Evolutionary conservation across 2,888 invertebrate genomes (phyloP), one percentile per base, ranked within the genome.

Genomic region (Hipparchia semele): DNA sequence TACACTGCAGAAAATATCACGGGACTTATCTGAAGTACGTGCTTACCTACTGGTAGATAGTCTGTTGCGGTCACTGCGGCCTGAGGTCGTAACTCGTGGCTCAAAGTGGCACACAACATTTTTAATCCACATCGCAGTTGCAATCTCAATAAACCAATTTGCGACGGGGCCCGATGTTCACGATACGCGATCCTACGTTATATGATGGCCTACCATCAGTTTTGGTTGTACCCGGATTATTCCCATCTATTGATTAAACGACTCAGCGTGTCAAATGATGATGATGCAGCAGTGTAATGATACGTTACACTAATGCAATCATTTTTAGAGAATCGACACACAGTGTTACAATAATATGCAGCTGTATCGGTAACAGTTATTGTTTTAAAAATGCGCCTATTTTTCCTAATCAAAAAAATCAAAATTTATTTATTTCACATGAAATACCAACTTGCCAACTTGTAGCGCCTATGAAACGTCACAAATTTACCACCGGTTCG

Each of bases 131-230:
- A 84, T 83, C 84, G 84, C 80, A 76, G 85, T 82, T 85, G 85
- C 89, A 87, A 87, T 88, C 88, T 87, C 90, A 89, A 90, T 91
- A 90, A 91, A 90, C 88, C 90, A 90, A 91, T 90, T 91, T 88
- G 89, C 85, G 87, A 87, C 82, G 83, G 84, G 81, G 78, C 78
- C 78, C 80, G 82, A 82, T 81, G 81, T 76, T 76, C 76, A 75
- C 78, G 82, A 83, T 83, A 82, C 80, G 78, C 73, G 80, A 80
- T 79, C 79, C 78, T 85, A 80, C 80, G 84, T 86, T 86, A 85
- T 84, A 80, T 80, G 64, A 5, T n/a, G n/a, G 61, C 39, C 33
- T 6, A 61, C 69, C 69, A 69, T 9, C 39, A 23, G 33, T 60
- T 51, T 61, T 39, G 33, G 9, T 51, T 59, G 23, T 8, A 33